Base-by-base conservation (phyloP, 2,797 vertebrate species). In the Lithobates pipiens region DNA sequence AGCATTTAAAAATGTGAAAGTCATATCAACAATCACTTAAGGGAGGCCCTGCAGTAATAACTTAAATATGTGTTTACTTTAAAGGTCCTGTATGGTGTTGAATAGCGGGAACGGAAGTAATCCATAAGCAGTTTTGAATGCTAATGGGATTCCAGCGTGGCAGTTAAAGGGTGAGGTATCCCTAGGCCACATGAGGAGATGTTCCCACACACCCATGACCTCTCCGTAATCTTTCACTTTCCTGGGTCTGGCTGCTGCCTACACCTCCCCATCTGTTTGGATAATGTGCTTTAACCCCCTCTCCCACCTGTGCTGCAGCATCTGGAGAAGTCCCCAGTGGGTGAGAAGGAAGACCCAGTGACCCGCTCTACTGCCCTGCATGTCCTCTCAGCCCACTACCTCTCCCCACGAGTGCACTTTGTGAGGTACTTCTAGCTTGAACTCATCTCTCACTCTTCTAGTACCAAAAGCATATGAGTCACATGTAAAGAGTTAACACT, bases 181-280 rank as follows among this genome's bases (percentile, higher is more conserved):
- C 46, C 9, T 42, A 65, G 73, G 69, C 68, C 76, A 5, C 23
- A 39, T 69, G 10, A 80, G 57, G n/a, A 13, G 27, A 44, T 71
- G n/a, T 82, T 82, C 80, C 73, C 80, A 82, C 80, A 82, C 85
- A 82, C 85, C 74, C 80, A 25, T 73, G 65, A 71, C 74, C 67
- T 61, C 34, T 42, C 69, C 82, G 46, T 74, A 54, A 74, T 77
- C 36, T 71, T 34, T 61, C 7, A 15, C 68, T 42, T 77, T 71
- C 39, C 54, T 42, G 75, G 80, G 75, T 82, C 85, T 82, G 50
- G 39, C 85, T 29, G 76, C 85, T 68, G 85, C 80, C 85, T 78
- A 86, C 85, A 86, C 85, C 85, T 74, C 68, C 18, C 76, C 85
- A 86, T 86, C 85, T 86, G 85, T 67, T 44, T 73, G 57, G 50